A percentile compares a stretch with the other conserved stretches of the same genome.
Evolutionary conservation across 2,888 invertebrate genomes (phyloP).

Genomic region (Gymnoscelis rufifasciata): DNA sequence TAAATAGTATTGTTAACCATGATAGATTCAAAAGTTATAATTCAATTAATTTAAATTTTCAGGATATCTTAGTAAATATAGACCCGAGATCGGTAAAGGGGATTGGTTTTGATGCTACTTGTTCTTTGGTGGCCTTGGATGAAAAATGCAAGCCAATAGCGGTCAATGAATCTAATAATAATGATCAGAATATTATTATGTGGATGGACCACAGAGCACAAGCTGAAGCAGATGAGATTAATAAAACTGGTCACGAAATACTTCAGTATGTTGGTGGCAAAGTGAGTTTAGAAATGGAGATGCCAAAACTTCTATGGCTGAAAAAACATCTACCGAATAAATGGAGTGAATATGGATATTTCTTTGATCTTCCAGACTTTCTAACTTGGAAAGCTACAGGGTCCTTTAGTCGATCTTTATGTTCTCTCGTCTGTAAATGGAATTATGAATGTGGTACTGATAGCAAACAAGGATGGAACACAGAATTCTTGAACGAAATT

Average conservation of each 20-base stretch:
- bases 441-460: slow-evolving; percentile 85
- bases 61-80: slow-evolving; percentile 81
- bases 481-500: slow-evolving; percentile 83
- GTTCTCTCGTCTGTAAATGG: slow-evolving; percentile 97
- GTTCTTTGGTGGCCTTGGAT: slow-evolving; percentile 92
- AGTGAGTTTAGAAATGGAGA: slow-evolving; percentile 98
- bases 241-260: slow-evolving; percentile 85
- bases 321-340: slow-evolving; percentile 84
- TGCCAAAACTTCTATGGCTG: slow-evolving; percentile 95
- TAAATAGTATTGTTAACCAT: too few species aligned
- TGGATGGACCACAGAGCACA: slow-evolving; percentile 96
- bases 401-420: slow-evolving; percentile 87
- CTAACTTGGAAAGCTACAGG: slow-evolving; percentile 95
- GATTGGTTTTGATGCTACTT: slow-evolving; percentile 97
- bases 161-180: slow-evolving; percentile 81
- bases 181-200: slow-evolving; percentile 90
- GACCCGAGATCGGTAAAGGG: slow-evolving; percentile 83
- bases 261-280: slow-evolving; percentile 93
- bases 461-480: slow-evolving; percentile 83
- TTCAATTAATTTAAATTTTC: slow-evolving; percentile 23
- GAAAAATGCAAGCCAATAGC: slow-evolving; percentile 83
- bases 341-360: slow-evolving; percentile 85
- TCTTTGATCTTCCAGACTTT: slow-evolving; percentile 96
- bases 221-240: slow-evolving; percentile 88
- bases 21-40: too few species aligned